phyloP scores from a whole-genome alignment of 2,888 invertebrate genomes.

The Myopa tessellatipennis region DNA sequence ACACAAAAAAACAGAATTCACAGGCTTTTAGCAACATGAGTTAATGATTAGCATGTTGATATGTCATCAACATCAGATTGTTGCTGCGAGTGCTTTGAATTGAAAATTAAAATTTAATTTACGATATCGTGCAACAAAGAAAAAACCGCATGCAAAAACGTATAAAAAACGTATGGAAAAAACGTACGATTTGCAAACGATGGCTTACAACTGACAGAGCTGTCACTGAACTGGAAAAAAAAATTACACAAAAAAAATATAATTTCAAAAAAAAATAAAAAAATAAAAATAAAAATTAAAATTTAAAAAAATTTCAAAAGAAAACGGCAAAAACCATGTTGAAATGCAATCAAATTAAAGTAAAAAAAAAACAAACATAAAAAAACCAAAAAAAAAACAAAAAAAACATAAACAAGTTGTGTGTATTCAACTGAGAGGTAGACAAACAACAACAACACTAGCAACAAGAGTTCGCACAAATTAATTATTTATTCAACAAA shows the following conservation, averaged over 20 bases:
- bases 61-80: not conserved
- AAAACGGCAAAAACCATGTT: too few relatives aligned
- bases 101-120: not conserved
- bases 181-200: not conserved
- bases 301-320: too few relatives aligned
- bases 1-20: too few relatives aligned
- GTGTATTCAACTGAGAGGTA: not conserved
- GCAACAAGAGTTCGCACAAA: constrained; percentile 6
- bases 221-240: not conserved
- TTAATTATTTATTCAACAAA: constrained; percentile 23
- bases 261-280: too few relatives aligned
- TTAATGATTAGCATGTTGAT: not conserved
- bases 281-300: too few relatives aligned
- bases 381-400: not conserved
- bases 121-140: not conserved
- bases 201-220: not conserved
- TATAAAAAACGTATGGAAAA: not conserved
- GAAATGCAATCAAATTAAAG: too few relatives aligned
- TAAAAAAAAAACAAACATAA: too few relatives aligned
- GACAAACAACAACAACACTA: not conserved
- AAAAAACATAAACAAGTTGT: not conserved
- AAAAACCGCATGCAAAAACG: not conserved
- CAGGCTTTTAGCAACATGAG: too few relatives aligned
- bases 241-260: too few relatives aligned
- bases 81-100: not conserved